A percentile compares a stretch with the other conserved stretches of the same genome.
phyloP scores from a whole-genome alignment of 1,140 invertebrate species.

The Drosophila virilis region DNA sequence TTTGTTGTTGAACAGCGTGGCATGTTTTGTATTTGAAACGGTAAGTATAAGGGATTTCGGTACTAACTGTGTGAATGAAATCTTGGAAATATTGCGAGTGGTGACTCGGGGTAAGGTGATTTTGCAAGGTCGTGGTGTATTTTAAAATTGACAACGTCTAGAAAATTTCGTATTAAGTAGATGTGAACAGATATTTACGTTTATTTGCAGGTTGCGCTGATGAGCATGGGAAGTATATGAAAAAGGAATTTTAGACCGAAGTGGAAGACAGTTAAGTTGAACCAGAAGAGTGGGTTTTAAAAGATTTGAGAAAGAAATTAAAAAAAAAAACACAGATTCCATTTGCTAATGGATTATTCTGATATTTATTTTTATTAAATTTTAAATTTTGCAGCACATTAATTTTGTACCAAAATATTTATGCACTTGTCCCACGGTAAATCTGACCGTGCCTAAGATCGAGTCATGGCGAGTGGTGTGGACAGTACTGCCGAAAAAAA shows the following conservation, averaged over 20 bases:
- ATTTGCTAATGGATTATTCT: no score
- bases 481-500: conserved; percentile 64
- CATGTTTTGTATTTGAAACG: conserved; percentile 51
- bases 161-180: conserved; percentile 10
- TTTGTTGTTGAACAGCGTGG: conserved; percentile 45
- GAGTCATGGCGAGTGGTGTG: conserved; percentile 63
- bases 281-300: no score
- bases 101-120: conserved; percentile 18
- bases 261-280: background rate
- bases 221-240: background rate
- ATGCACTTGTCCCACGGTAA: conserved; percentile 62
- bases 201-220: background rate
- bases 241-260: background rate
- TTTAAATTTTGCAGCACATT: background rate
- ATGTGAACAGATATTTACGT: background rate
- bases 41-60: conserved; percentile 20
- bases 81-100: conserved; percentile 12
- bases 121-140: background rate
- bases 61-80: conserved; percentile 11
- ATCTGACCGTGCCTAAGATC: conserved; percentile 65
- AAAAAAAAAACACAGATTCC: no score
- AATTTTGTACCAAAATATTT: background rate
- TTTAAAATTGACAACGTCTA: conserved; percentile 1
- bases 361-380: no score
- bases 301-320: no score